A percentile compares a stretch with the other conserved stretches of the same genome.
Conservation (phyloP, 2,888 invertebrate genomes). For the Sepioteuthis lessoniana region DNA sequence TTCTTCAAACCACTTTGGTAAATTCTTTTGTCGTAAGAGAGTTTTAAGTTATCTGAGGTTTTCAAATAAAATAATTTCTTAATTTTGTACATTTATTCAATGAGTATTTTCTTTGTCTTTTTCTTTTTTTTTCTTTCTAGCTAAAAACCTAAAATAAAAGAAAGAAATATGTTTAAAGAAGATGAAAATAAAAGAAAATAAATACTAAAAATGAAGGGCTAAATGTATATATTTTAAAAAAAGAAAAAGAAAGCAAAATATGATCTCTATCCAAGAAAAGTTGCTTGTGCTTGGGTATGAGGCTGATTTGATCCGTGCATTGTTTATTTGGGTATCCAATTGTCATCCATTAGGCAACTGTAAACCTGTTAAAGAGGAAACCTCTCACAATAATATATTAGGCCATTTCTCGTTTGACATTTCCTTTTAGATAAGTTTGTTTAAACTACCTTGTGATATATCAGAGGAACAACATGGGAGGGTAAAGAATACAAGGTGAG, state of each 20-base stretch:
- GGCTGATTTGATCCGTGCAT: background rate
- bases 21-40: too few relatives aligned
- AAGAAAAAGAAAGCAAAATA: background rate
- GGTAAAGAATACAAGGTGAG: background rate
- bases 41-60: too few relatives aligned
- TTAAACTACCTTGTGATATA: background rate
- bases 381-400: background rate
- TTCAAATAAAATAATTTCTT: too few relatives aligned
- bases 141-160: background rate
- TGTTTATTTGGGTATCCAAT: background rate
- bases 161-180: background rate
- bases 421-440: constrained; percentile 4
- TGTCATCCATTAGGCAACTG: background rate
- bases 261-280: background rate
- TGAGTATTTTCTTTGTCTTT: too few relatives aligned
- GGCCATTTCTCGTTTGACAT: background rate
- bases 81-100: too few relatives aligned
- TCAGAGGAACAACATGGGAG: background rate
- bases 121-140: too few relatives aligned
- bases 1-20: too few relatives aligned
- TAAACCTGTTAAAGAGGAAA: background rate
- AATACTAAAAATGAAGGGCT: background rate
- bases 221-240: background rate
- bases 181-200: background rate
- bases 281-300: background rate